Base-by-base conservation (phyloP, 2,797 vertebrate genomes). In the Semaprochilodus insignis region DNA sequence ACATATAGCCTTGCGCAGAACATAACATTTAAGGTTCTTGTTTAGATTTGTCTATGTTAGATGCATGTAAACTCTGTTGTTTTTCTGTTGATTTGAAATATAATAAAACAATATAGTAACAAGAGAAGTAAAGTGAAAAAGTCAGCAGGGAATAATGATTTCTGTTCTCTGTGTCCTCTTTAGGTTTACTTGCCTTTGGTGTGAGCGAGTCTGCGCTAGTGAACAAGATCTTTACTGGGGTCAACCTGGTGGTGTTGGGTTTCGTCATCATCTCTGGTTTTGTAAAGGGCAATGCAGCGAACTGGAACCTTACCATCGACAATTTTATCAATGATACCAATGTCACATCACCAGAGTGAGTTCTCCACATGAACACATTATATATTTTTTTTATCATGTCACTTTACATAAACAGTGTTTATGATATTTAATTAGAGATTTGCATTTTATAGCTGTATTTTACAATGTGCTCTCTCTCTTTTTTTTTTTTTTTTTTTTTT, bases 121-220 rank as follows among this genome's bases (percentile, higher is more conserved):
- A n/a, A n/a, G 40, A 44, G 40, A 44, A 44, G 1, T 6, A 0
- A 44, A 44, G 40, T 6, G 8, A 36, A 27, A 23, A 77, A 63
- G 16, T 21, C n/a, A 81, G 6, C 6, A 8, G 23, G 40, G 17
- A 7, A n/a, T 80, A 31, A 6, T 60, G 40, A 19, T 57, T 59
- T 67, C 19, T 5, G 25, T 54, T 11, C 59, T 6, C 0, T 3
- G 23, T 65, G 51, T 74, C 7, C 16, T 40, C 69, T 25, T 48
- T 87, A 96, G 95, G 94, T 36, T 93, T 99, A 83, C 93, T 99
- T 90, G 97, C 97, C 34, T 95, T 99, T 3, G 98, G 98, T 0
- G 98, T 98, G 80, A 98, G 95, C 0, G 98, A 99, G 90, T 99
- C 98, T 0, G 97, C 97, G 3, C 89, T 99, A 1, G 96, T 99